A percentile compares a stretch with the other conserved stretches of the same genome.
Conservation (phyloP, 2,113 vertebrate species). For the Nestor notabilis region DNA sequence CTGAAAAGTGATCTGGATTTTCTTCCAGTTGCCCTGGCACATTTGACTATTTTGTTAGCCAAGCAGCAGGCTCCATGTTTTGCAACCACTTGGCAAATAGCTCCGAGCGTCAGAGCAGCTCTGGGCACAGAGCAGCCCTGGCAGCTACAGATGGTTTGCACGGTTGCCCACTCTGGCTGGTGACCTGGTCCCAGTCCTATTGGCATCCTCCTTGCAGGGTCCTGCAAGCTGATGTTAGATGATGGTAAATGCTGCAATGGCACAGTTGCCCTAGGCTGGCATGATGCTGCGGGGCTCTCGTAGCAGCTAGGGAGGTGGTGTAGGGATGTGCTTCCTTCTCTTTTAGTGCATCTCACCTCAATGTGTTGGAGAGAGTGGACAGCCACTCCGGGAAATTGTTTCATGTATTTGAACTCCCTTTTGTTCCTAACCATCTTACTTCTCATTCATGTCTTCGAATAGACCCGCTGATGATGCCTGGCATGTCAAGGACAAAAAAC, state of each 20-base stretch:
- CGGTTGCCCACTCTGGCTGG: background rate
- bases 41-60: background rate
- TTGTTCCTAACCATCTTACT: background rate
- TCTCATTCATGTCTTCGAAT: background rate
- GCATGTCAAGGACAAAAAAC: background rate
- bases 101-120: background rate
- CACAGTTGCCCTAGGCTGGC: too few relatives aligned
- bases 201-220: background rate
- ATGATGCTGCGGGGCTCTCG: accelerated
- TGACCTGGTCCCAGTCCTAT: accelerated
- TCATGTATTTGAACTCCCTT: background rate
- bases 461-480: background rate
- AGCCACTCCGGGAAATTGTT: background rate
- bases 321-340: background rate
- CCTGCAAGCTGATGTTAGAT: background rate
- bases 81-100: background rate
- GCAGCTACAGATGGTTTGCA: background rate
- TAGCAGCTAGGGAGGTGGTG: background rate
- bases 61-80: background rate
- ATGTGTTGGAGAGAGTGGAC: background rate
- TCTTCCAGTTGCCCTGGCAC: background rate
- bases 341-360: accelerated
- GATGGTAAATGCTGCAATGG: background rate
- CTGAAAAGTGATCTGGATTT: background rate
- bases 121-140: background rate